These are phyloP conservation scores for Suillia variegata DNA, from an alignment of 2,888 invertebrate species.

Conservation along the genomic window DNA sequence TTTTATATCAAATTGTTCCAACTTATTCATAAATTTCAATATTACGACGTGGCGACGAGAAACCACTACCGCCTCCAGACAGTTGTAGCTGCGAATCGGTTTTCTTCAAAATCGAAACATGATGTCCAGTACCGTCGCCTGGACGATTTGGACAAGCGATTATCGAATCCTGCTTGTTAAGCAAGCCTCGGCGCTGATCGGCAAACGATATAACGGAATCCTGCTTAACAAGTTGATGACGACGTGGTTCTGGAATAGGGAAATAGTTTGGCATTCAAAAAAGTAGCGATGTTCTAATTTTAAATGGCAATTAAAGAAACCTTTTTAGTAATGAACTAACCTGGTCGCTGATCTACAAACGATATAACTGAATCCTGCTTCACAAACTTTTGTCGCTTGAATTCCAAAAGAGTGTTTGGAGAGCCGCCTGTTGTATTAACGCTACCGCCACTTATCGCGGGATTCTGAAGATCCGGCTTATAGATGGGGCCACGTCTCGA, in stretches of 20 bases:
- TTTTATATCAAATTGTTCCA: no score
- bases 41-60: slow-evolving; percentile 56
- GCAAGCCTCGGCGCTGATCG: slow-evolving; percentile 58
- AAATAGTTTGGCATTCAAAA: not conserved
- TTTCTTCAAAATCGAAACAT: slow-evolving; percentile 61
- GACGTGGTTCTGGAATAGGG: slow-evolving; percentile 46
- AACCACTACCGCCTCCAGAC: slow-evolving; percentile 50
- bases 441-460: slow-evolving; percentile 31
- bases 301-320: not conserved
- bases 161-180: slow-evolving; percentile 60
- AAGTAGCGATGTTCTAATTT: not conserved
- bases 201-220: slow-evolving; percentile 62
- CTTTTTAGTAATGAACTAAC: slow-evolving; percentile 32
- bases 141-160: slow-evolving; percentile 56
- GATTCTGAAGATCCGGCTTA: slow-evolving; percentile 47
- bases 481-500: slow-evolving; percentile 47
- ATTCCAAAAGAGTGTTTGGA: slow-evolving; percentile 46
- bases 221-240: slow-evolving; percentile 60
- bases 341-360: slow-evolving; percentile 60
- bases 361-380: slow-evolving; percentile 62
- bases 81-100: slow-evolving; percentile 59
- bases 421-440: no score
- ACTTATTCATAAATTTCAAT: slow-evolving; percentile 59
- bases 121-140: slow-evolving; percentile 56
- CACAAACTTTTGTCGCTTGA: slow-evolving; percentile 59